Conservation (phyloP, 1,140 invertebrate species). For the Halesus radiatus region DNA sequence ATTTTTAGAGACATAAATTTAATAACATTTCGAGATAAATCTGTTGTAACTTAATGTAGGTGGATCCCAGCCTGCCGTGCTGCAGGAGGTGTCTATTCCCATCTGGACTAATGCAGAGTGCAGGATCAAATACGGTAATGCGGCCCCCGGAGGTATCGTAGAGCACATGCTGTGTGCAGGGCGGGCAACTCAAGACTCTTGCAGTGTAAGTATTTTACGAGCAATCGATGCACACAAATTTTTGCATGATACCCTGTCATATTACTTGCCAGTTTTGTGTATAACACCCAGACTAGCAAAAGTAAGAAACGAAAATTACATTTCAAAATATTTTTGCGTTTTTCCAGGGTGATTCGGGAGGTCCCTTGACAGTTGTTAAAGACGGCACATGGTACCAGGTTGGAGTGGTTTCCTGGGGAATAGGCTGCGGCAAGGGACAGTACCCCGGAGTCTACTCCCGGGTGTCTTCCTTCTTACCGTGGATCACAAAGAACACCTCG, state of each 20-base stretch:
- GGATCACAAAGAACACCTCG: constrained; percentile 67
- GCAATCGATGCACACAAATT: no score
- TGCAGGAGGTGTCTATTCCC: constrained; percentile 87
- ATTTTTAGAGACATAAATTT: no score
- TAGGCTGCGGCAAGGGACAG: constrained; percentile 91
- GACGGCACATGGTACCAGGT: constrained; percentile 85
- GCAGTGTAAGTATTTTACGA: constrained; percentile 79
- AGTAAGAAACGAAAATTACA: no score
- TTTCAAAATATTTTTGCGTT: no score
- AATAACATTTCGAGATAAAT: no score
- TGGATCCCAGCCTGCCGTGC: constrained; percentile 83
- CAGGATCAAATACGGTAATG: constrained; percentile 83
- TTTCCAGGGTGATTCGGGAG: constrained; percentile 93
- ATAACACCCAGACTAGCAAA: no score
- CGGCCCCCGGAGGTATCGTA: constrained; percentile 89
- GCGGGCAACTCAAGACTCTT: constrained; percentile 85
- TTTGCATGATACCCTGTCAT: no score
- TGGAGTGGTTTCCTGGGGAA: constrained; percentile 94
- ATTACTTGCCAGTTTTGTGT: no score
- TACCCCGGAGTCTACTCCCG: constrained; percentile 92
- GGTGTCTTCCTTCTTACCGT: constrained; percentile 73
- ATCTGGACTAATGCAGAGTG: constrained; percentile 88
- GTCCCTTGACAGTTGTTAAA: constrained; percentile 87
- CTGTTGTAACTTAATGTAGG: constrained; percentile 66
- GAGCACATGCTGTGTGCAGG: constrained; percentile 91